Evolutionary conservation across 2,797 vertebrate genomes (phyloP).

Genomic region (Australoheros facetus): DNA sequence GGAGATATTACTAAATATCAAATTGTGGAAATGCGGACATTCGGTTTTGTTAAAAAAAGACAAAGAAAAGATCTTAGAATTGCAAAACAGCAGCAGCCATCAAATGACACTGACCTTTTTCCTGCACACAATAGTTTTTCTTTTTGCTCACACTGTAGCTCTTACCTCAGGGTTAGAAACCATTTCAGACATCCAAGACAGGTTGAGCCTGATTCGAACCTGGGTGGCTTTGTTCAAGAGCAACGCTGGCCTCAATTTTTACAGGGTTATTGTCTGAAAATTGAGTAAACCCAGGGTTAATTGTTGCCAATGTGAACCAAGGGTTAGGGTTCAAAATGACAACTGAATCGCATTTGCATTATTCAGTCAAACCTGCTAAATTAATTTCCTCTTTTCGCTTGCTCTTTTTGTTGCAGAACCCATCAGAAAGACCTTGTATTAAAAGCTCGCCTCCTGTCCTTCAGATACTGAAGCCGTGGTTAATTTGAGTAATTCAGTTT

Average conservation of each 20-base stretch:
- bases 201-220: constrained; percentile 28
- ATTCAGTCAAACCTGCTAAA: constrained; percentile 20
- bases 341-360: constrained; percentile 21
- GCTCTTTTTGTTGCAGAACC: background rate
- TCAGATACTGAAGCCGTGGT: background rate
- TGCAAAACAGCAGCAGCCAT: background rate
- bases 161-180: constrained; percentile 16
- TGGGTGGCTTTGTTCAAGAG: constrained; percentile 12
- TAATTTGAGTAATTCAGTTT: background rate
- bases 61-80: background rate
- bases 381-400: background rate
- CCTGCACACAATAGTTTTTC: background rate
- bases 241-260: constrained; percentile 47
- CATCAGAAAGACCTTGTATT: background rate
- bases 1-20: background rate
- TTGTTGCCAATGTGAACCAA: constrained; percentile 22
- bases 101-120: background rate
- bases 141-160: background rate
- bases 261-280: constrained; percentile 39
- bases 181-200: constrained; percentile 4
- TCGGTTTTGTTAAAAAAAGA: background rate
- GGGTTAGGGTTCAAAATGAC: constrained; percentile 23
- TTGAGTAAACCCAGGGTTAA: constrained; percentile 40
- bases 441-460: background rate
- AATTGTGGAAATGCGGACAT: background rate